These are phyloP conservation scores for Momotus momota DNA, from an alignment of 2,797 vertebrate species.

Conservation along the genomic window DNA sequence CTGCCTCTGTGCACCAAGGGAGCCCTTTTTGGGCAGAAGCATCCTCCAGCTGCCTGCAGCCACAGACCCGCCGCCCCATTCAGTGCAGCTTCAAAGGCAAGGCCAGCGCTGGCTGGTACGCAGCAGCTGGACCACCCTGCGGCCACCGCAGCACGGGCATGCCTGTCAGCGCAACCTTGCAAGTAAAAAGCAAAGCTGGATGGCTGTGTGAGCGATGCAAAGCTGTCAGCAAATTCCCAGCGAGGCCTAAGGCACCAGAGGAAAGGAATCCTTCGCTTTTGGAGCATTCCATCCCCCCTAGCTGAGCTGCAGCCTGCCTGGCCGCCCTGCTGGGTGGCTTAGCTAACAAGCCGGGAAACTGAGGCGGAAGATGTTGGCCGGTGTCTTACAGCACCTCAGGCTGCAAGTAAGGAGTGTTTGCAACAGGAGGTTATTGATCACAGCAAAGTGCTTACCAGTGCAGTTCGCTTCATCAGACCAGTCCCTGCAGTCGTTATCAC, in stretches of 20 bases:
- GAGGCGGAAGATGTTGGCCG: neutral
- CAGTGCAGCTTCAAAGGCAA: neutral
- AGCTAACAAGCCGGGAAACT: neutral
- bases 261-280: neutral
- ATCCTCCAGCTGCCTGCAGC: neutral
- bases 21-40: neutral
- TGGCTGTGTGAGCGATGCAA: neutral
- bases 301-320: neutral
- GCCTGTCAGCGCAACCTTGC: neutral
- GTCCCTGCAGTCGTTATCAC: slow-evolving; percentile 97
- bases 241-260: neutral
- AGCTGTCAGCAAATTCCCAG: neutral
- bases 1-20: neutral
- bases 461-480: slow-evolving; percentile 98
- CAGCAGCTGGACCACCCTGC: neutral
- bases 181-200: neutral
- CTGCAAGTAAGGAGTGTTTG: neutral
- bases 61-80: neutral
- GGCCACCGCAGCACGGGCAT: fast-evolving
- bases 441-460: slow-evolving; percentile 82
- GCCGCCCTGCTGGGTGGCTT: neutral
- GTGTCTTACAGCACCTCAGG: neutral
- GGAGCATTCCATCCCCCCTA: neutral
- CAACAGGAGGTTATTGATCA: neutral
- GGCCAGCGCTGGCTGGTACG: neutral